Conservation (phyloP, 1,140 invertebrate species). For the Psix sp. region DNA sequence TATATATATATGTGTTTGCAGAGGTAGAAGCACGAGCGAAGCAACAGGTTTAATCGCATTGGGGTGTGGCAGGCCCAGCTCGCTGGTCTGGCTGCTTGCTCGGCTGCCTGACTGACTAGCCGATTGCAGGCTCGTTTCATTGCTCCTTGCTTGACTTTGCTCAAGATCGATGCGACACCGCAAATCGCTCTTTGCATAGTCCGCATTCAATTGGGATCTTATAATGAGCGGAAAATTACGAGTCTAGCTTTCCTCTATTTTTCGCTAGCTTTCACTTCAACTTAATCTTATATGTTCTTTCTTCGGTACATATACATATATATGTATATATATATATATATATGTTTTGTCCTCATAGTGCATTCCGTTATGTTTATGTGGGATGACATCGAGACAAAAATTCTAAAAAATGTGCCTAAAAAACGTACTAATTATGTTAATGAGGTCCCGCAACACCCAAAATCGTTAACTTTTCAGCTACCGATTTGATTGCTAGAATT, state of each 20-base stretch:
- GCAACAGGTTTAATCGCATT: conserved; percentile 74
- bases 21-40: conserved; percentile 62
- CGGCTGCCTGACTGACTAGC: conserved; percentile 52
- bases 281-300: conserved; percentile 4
- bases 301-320: neutral
- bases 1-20: conserved; percentile 29
- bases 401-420: too few species aligned
- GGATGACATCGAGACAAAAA: too few species aligned
- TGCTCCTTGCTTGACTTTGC: conserved; percentile 55
- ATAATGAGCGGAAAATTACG: conserved; percentile 48
- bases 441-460: too few species aligned
- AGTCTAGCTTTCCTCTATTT: conserved; percentile 15
- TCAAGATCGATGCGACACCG: conserved; percentile 67
- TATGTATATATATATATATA: too few species aligned
- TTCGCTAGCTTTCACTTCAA: conserved; percentile 21
- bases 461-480: too few species aligned
- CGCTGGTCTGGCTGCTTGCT: conserved; percentile 48
- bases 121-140: conserved; percentile 58
- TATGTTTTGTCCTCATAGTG: too few species aligned
- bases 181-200: conserved; percentile 50
- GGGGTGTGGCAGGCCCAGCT: conserved; percentile 69
- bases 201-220: conserved; percentile 38
- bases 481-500: too few species aligned
- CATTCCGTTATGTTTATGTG: too few species aligned
- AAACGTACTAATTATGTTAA: too few species aligned